These are phyloP conservation scores for Parauchenoglanis punctatus DNA, from an alignment of 2,797 vertebrate species.

Conservation along the genomic window DNA sequence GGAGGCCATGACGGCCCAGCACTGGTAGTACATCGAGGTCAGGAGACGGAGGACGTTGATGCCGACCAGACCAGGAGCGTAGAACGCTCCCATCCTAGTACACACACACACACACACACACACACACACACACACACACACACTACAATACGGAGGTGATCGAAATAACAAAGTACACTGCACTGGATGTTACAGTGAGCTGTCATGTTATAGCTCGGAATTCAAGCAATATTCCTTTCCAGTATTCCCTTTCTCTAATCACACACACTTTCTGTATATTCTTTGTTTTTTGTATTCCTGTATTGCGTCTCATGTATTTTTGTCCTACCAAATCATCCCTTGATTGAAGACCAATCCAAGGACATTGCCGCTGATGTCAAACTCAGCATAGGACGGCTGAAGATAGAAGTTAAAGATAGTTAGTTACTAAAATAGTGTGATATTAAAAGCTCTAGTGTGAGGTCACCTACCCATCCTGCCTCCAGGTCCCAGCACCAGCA, in stretches of 20 bases:
- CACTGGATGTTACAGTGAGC: background rate
- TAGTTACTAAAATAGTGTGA: background rate
- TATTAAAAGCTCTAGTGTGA: background rate
- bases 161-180: background rate
- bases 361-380: conserved; percentile 98
- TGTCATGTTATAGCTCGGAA: background rate
- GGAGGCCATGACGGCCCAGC: conserved; percentile 97
- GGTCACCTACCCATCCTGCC: conserved; percentile 89
- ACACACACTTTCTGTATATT: background rate
- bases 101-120: conserved; percentile 35
- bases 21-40: conserved; percentile 98
- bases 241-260: background rate
- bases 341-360: conserved; percentile 97
- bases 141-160: background rate
- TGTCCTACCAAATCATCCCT: conserved; percentile 96
- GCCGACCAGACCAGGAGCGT: conserved; percentile 92
- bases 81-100: conserved; percentile 97
- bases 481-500: conserved; percentile 99
- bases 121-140: background rate
- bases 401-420: conserved; percentile 23
- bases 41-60: conserved; percentile 95
- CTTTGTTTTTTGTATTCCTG: background rate
- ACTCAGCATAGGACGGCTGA: conserved; percentile 95
- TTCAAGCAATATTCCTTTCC: background rate
- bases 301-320: conserved; percentile 5